Conservation (phyloP, 1,140 invertebrate genomes). For the Leptinotarsa texana region DNA sequence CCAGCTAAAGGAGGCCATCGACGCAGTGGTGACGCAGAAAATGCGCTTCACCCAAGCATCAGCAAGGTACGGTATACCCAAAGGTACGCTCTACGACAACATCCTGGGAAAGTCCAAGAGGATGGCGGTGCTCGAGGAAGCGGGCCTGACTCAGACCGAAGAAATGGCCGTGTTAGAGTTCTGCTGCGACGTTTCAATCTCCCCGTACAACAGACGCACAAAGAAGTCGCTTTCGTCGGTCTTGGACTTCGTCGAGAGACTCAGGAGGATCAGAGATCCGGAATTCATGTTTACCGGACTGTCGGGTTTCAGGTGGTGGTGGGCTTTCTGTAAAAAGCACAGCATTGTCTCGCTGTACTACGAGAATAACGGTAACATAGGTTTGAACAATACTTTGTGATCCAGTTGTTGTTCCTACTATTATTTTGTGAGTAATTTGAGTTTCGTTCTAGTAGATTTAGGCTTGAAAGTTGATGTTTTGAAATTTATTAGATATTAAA, state of each 20-base stretch:
- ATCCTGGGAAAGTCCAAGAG: constrained; percentile 77
- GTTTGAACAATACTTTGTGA: neutral
- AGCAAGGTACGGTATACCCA: constrained; percentile 72
- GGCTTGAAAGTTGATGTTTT: too few relatives aligned
- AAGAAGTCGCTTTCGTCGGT: constrained; percentile 69
- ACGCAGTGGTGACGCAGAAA: constrained; percentile 73
- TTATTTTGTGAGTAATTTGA: neutral
- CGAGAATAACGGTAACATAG: constrained; percentile 53
- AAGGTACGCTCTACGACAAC: constrained; percentile 79
- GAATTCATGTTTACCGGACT: constrained; percentile 69
- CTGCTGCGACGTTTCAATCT: constrained; percentile 73
- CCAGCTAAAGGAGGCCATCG: constrained; percentile 75
- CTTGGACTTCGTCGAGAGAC: constrained; percentile 68
- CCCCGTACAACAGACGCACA: constrained; percentile 73
- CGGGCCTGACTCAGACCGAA: constrained; percentile 64
- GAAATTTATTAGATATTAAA: too few relatives aligned
- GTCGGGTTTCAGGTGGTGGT: constrained; percentile 77
- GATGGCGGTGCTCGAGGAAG: constrained; percentile 75
- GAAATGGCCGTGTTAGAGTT: constrained; percentile 72
- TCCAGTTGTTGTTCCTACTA: neutral
- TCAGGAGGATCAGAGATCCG: constrained; percentile 64
- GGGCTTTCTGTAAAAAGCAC: constrained; percentile 81
- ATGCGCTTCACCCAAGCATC: constrained; percentile 79
- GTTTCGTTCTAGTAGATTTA: neutral
- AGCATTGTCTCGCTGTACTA: constrained; percentile 71